Conservation (phyloP, 2,888 invertebrate species). For the Hipparchia semele region DNA sequence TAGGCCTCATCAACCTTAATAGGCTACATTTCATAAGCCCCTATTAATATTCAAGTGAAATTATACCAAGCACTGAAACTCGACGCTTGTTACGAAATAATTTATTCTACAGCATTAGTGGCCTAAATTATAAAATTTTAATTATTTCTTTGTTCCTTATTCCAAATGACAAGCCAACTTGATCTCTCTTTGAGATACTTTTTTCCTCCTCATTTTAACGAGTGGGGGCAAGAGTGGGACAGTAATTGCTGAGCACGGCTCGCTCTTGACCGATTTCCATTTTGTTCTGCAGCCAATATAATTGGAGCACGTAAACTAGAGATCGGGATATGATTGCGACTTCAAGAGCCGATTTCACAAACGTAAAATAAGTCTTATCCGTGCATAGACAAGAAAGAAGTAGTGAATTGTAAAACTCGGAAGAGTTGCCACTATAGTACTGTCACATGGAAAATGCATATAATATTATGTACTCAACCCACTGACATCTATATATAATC, state of each 20-base stretch:
- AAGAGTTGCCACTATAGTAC: too few species aligned
- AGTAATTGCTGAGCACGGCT: constrained; percentile 15
- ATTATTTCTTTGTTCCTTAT: constrained; percentile 21
- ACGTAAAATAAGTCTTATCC: too few species aligned
- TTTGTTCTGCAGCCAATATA: background rate
- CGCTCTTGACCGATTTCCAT: constrained; percentile 18
- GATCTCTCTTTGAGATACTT: constrained; percentile 16
- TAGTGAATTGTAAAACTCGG: too few species aligned
- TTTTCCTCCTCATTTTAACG: constrained; percentile 11
- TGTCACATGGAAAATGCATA: too few species aligned
- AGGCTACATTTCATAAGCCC: constrained; percentile 4
- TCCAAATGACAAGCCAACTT: constrained; percentile 13
- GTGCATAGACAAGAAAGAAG: too few species aligned
- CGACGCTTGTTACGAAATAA: constrained; percentile 15
- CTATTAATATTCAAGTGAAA: constrained; percentile 15
- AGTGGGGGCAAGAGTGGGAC: constrained; percentile 8
- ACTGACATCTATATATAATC: too few species aligned
- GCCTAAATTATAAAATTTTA: constrained; percentile 15
- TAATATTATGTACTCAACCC: too few species aligned
- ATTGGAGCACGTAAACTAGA: constrained; percentile 9
- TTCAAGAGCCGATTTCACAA: background rate
- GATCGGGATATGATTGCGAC: background rate
- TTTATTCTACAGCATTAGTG: constrained; percentile 15
- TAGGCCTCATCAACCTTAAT: background rate
- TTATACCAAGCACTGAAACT: constrained; percentile 14